Percentiles rank a stretch among this genome's conserved stretches.
Conservation (phyloP, 2,797 vertebrate genomes). For the Smutsia gigantea region DNA sequence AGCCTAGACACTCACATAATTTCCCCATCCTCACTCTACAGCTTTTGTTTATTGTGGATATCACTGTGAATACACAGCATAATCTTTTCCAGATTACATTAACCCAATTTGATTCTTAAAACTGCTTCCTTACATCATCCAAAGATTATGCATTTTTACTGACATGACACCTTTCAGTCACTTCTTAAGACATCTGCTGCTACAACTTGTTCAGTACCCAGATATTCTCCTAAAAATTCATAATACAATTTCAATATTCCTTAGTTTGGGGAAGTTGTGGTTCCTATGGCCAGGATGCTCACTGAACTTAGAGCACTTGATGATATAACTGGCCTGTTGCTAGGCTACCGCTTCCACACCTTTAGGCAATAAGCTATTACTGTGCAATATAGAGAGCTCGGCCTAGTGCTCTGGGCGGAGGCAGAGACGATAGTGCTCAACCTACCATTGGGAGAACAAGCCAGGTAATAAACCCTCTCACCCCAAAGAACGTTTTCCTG, state of each 20-base stretch:
- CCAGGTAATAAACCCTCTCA: too few relatives aligned
- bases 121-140: neutral
- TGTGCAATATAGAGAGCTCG: too few relatives aligned
- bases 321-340: too few relatives aligned
- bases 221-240: neutral
- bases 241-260: neutral
- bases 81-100: neutral
- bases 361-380: too few relatives aligned
- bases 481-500: too few relatives aligned
- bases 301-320: too few relatives aligned
- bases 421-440: too few relatives aligned
- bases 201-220: neutral
- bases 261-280: too few relatives aligned
- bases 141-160: constrained; percentile 6
- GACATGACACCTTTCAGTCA: neutral
- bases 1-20: neutral
- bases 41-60: neutral
- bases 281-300: too few relatives aligned
- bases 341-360: too few relatives aligned
- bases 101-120: constrained; percentile 29
- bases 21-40: neutral
- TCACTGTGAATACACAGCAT: neutral
- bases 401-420: too few relatives aligned
- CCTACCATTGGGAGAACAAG: too few relatives aligned
- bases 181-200: neutral